Evolutionary conservation across 2,888 invertebrate species (phyloP).

Genomic region (Spisula solida): DNA sequence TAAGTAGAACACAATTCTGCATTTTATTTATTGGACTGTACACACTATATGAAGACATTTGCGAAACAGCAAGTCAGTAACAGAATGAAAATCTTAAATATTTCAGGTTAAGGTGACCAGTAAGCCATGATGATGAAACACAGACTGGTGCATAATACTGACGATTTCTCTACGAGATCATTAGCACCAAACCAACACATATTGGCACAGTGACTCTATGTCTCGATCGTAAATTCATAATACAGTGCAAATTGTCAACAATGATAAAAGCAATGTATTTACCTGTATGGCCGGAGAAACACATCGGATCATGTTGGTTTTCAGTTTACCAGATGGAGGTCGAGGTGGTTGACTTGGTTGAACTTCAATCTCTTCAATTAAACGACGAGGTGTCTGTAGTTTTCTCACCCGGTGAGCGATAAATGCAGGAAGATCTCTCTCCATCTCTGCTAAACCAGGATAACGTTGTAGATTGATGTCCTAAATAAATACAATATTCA

Average conservation of each 20-base stretch:
- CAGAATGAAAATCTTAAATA: background rate
- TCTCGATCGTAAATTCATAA: background rate
- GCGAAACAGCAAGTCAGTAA: too few species aligned
- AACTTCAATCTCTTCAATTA: constrained; percentile 92
- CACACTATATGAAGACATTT: too few species aligned
- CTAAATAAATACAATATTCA: constrained; percentile 65
- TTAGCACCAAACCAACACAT: constrained; percentile 54
- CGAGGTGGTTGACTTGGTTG: constrained; percentile 89
- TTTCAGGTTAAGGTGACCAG: constrained; percentile 54
- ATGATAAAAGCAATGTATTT: background rate
- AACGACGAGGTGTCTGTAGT: constrained; percentile 91
- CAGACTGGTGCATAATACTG: constrained; percentile 53
- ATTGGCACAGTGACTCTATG: constrained; percentile 49
- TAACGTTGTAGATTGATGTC: constrained; percentile 79
- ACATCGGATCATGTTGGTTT: constrained; percentile 89
- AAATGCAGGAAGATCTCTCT: constrained; percentile 93
- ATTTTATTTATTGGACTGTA: too few species aligned
- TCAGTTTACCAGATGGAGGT: constrained; percentile 91
- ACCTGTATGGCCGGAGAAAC: constrained; percentile 75
- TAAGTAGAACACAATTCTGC: too few species aligned
- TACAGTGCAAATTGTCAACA: too few species aligned
- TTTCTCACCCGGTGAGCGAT: constrained; percentile 94
- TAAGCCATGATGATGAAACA: constrained; percentile 17
- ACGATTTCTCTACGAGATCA: constrained; percentile 52
- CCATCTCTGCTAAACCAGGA: constrained; percentile 90